phyloP scores from a whole-genome alignment of 2,113 vertebrate genomes.

The Osmerus mordax region DNA sequence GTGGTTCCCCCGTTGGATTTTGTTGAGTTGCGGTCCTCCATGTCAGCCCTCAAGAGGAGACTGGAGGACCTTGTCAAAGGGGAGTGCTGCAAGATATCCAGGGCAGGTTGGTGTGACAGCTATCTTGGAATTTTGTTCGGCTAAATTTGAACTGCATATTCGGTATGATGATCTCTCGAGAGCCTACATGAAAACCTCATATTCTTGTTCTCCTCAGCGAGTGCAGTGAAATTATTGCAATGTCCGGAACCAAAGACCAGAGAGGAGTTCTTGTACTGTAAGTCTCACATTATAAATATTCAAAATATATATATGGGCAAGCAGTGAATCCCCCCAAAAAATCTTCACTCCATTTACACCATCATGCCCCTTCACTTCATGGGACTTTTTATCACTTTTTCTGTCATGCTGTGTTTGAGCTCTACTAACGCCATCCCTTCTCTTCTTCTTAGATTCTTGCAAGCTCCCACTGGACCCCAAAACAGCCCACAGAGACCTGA shows the following conservation, averaged over 20 bases:
- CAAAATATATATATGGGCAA: too few species aligned
- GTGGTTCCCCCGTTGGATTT: conserved; percentile 21
- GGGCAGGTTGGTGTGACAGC: conserved; percentile 6
- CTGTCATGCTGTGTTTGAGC: neutral
- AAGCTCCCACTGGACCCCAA: conserved; percentile 26
- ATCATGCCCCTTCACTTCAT: too few species aligned
- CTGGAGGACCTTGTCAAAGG: conserved; percentile 27
- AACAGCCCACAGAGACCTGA: conserved; percentile 28
- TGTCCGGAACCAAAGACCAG: conserved; percentile 28
- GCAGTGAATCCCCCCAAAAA: too few species aligned
- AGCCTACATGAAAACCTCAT: neutral
- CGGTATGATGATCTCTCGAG: neutral
- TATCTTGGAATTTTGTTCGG: neutral
- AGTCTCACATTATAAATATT: neutral
- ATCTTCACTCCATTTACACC: too few species aligned
- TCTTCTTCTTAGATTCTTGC: conserved; percentile 20
- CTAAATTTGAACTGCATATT: too few species aligned
- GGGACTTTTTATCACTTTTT: too few species aligned
- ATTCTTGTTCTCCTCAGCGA: conserved; percentile 15
- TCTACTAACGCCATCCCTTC: neutral
- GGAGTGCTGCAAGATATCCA: conserved; percentile 25
- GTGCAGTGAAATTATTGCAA: conserved; percentile 33
- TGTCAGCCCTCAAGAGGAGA: conserved; percentile 16
- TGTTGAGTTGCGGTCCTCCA: conserved; percentile 14
- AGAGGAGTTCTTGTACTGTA: conserved; percentile 33